Conservation (phyloP, 2,797 vertebrate genomes). For the Psittacula derbiana region DNA sequence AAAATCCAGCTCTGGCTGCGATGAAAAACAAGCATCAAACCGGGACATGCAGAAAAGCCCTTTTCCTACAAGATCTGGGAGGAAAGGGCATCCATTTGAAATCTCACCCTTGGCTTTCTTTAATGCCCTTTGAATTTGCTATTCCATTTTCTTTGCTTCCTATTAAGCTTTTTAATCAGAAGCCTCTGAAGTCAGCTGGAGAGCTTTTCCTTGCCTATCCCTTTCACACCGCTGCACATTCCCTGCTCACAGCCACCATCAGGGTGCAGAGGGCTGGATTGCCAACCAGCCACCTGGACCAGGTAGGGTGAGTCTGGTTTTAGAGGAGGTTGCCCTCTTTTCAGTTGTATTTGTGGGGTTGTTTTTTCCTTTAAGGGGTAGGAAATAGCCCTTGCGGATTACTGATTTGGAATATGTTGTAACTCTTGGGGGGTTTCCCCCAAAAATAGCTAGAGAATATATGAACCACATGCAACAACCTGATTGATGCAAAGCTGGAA, state of each 20-base stretch:
- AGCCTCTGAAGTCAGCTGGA: background rate
- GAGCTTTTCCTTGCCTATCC: background rate
- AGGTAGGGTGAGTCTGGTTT: background rate
- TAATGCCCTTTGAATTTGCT: background rate
- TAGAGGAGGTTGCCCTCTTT: background rate
- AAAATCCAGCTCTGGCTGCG: background rate
- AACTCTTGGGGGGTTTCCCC: background rate
- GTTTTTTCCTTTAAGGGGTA: background rate
- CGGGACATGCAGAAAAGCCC: background rate
- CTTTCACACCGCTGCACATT: fast-evolving
- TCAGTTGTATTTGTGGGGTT: background rate
- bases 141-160: background rate
- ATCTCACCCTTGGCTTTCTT: background rate
- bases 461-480: background rate
- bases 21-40: background rate
- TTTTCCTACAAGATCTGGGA: background rate
- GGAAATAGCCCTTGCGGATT: background rate
- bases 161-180: background rate
- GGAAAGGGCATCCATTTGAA: background rate
- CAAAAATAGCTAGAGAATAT: background rate
- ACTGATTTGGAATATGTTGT: background rate
- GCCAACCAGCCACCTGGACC: background rate
- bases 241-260: fast-evolving
- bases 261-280: background rate
- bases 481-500: background rate